Conservation (phyloP, 1,140 invertebrate genomes). For the Calephelis virginiensis region DNA sequence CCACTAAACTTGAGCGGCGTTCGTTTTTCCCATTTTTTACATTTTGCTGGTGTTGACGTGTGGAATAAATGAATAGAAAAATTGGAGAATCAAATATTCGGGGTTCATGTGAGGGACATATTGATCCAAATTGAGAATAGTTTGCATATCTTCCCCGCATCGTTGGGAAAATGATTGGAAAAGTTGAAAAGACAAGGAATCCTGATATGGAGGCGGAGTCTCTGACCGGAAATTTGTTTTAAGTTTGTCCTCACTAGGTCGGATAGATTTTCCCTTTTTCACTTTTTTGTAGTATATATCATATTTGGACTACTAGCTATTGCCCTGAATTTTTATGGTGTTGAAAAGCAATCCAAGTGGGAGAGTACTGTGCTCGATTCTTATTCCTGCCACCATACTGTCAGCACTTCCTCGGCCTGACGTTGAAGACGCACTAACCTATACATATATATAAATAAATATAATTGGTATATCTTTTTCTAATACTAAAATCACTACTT, state of each 20-base stretch:
- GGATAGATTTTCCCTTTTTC: no score
- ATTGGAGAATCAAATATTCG: slow-evolving; percentile 15
- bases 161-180: slow-evolving; percentile 15
- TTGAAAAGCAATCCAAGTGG: no score
- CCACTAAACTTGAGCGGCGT: not conserved
- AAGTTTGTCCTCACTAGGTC: not conserved
- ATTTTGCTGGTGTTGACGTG: slow-evolving; percentile 4
- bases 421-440: no score
- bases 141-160: slow-evolving; percentile 10
- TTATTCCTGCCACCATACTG: no score
- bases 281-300: no score
- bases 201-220: not conserved
- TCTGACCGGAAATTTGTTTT: not conserved
- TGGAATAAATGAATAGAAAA: slow-evolving; percentile 14
- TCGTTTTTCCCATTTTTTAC: not conserved
- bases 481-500: no score
- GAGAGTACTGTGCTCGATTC: no score
- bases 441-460: no score
- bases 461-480: no score
- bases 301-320: no score
- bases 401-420: no score
- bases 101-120: slow-evolving; percentile 14
- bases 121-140: slow-evolving; percentile 14
- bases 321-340: no score
- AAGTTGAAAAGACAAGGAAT: slow-evolving; percentile 13